phyloP scores from a whole-genome alignment of 1,140 invertebrate genomes.

The Rhyacophila brunnea region DNA sequence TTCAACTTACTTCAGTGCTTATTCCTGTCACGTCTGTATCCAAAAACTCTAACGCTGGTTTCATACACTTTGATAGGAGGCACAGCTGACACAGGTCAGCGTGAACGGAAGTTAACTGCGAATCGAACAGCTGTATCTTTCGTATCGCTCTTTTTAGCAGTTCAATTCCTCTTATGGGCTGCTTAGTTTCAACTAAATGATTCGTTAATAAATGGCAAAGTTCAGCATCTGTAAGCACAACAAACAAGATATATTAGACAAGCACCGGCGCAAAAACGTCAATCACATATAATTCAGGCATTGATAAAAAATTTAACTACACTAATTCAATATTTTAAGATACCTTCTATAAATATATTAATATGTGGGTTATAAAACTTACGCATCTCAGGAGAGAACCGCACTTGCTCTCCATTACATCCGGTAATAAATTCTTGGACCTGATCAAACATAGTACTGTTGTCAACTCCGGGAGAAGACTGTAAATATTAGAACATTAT shows the following conservation, averaged over 20 bases:
- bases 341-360: too few species aligned
- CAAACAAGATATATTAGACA: too few species aligned
- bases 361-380: too few species aligned
- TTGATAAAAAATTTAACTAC: too few species aligned
- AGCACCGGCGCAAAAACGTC: too few species aligned
- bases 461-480: constrained; percentile 49
- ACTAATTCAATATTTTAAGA: too few species aligned
- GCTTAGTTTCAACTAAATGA: constrained; percentile 72
- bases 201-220: constrained; percentile 82
- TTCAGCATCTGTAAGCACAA: constrained; percentile 71
- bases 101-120: constrained; percentile 91
- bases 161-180: constrained; percentile 81
- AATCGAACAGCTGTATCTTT: constrained; percentile 84
- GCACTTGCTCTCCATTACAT: constrained; percentile 86
- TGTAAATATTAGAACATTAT: too few species aligned
- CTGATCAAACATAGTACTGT: constrained; percentile 59
- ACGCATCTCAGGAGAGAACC: constrained; percentile 83
- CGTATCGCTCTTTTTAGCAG: constrained; percentile 81
- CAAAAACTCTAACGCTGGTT: constrained; percentile 85
- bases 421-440: constrained; percentile 81
- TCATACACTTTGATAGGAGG: constrained; percentile 87
- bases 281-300: too few species aligned
- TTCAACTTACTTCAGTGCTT: constrained; percentile 73
- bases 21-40: constrained; percentile 91
- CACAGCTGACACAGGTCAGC: constrained; percentile 91